Evolutionary conservation across 2,113 vertebrate genomes (phyloP).

Genomic region (Menidia beryllina): DNA sequence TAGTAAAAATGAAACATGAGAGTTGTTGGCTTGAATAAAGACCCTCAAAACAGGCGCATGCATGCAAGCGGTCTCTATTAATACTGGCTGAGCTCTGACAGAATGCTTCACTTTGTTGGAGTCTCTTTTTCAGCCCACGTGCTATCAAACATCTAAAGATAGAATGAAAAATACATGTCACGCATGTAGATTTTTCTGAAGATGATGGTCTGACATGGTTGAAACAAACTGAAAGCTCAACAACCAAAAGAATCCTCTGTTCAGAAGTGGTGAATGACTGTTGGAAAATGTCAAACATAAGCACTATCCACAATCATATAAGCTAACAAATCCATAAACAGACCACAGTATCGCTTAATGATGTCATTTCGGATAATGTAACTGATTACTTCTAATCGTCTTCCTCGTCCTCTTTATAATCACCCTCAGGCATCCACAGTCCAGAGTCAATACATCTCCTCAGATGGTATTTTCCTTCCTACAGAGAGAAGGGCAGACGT

Average conservation of each 20-base stretch:
- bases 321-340: not conserved
- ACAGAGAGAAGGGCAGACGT: not conserved
- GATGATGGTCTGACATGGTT: no score
- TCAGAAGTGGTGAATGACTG: no score
- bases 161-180: not conserved
- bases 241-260: no score
- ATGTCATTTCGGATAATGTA: not conserved
- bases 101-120: not conserved
- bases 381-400: conserved; percentile 38
- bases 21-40: no score
- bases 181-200: not conserved
- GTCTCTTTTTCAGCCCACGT: no score
- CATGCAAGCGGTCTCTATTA: no score
- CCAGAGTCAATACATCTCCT: conserved; percentile 88
- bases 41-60: no score
- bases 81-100: no score
- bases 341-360: not conserved
- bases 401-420: conserved; percentile 34
- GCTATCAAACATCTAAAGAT: not conserved
- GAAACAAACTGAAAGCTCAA: no score
- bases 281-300: no score
- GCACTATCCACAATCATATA: not conserved
- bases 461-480: conserved; percentile 88
- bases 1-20: no score
- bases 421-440: conserved; percentile 87